Evolutionary conservation across 2,113 vertebrate genomes (phyloP).

Genomic region (Scomber scombrus): DNA sequence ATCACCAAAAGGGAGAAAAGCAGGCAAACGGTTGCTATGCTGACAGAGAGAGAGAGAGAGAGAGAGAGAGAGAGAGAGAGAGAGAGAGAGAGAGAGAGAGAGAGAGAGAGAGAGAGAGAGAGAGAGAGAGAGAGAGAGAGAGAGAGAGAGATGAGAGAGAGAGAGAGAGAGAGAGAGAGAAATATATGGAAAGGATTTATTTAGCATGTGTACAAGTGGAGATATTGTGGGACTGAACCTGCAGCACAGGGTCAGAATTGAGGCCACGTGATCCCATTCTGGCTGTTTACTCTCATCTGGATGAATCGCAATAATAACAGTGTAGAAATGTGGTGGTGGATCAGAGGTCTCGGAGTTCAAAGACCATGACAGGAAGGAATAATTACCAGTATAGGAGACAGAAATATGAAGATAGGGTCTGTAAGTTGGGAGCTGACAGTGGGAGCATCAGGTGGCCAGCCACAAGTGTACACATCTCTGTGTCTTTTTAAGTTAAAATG

Average conservation of each 20-base stretch:
- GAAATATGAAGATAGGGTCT: constrained; percentile 24
- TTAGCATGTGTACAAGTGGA: constrained; percentile 45
- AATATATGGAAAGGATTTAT: constrained; percentile 49
- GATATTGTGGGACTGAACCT: constrained; percentile 47
- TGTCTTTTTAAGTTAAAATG: constrained; percentile 87
- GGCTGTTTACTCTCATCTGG: constrained; percentile 27
- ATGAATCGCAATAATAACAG: constrained; percentile 11
- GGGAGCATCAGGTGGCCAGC: constrained; percentile 89
- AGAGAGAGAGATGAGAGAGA: no score
- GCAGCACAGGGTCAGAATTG: constrained; percentile 34
- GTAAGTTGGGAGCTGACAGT: constrained; percentile 53
- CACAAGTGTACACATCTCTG: constrained; percentile 87
- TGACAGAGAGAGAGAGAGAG: constrained; percentile 14
- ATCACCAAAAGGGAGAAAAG: constrained; percentile 67
- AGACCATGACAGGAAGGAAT: constrained; percentile 33
- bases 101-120: constrained; percentile 18
- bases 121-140: no score
- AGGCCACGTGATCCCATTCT: constrained; percentile 37
- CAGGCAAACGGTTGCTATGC: constrained; percentile 33
- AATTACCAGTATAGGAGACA: constrained; percentile 55
- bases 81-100: no score
- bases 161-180: constrained; percentile 16
- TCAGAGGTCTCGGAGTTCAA: constrained; percentile 38
- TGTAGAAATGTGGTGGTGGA: constrained; percentile 24
- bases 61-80: no score